Evolutionary conservation across 1,140 invertebrate genomes (phyloP).

Genomic region (Drosophila insularis): DNA sequence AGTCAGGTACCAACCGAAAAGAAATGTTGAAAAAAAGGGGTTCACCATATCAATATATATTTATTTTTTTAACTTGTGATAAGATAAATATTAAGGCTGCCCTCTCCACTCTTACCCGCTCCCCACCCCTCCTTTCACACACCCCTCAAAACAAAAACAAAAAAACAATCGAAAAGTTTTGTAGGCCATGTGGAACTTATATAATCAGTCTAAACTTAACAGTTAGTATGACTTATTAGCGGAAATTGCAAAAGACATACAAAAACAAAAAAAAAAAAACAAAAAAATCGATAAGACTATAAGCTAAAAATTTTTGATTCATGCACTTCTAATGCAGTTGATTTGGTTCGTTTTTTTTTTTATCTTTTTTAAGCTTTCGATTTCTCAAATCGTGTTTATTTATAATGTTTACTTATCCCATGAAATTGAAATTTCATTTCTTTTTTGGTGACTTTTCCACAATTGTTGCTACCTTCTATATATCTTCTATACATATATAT

Average conservation of each 20-base stretch:
- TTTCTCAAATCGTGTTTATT: too few relatives aligned
- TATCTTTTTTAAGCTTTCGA: too few relatives aligned
- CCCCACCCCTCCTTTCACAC: too few relatives aligned
- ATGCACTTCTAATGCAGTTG: too few relatives aligned
- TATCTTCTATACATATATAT: background rate
- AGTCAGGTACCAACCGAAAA: conserved; percentile 18
- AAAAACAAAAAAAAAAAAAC: conserved; percentile 15
- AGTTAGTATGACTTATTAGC: conserved; percentile 24
- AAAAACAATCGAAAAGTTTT: conserved; percentile 33
- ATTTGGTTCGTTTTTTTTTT: too few relatives aligned
- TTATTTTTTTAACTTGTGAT: conserved; percentile 50
- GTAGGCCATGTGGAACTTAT: conserved; percentile 51
- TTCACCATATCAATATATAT: conserved; percentile 42
- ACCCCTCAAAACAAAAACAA: too few relatives aligned
- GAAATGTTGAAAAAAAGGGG: conserved; percentile 16
- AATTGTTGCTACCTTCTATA: conserved; percentile 36
- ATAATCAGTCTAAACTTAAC: conserved; percentile 23
- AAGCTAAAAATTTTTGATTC: conserved; percentile 26
- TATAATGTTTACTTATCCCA: conserved; percentile 76
- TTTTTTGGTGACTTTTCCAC: background rate
- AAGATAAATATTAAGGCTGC: conserved; percentile 49
- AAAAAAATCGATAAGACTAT: conserved; percentile 56
- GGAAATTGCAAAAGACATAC: conserved; percentile 52
- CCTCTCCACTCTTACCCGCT: conserved; percentile 29
- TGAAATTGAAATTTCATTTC: conserved; percentile 34